Percentiles rank a stretch among this genome's conserved stretches.
phyloP scores from a whole-genome alignment of 2,113 vertebrate genomes.

The Monopterus albus region DNA sequence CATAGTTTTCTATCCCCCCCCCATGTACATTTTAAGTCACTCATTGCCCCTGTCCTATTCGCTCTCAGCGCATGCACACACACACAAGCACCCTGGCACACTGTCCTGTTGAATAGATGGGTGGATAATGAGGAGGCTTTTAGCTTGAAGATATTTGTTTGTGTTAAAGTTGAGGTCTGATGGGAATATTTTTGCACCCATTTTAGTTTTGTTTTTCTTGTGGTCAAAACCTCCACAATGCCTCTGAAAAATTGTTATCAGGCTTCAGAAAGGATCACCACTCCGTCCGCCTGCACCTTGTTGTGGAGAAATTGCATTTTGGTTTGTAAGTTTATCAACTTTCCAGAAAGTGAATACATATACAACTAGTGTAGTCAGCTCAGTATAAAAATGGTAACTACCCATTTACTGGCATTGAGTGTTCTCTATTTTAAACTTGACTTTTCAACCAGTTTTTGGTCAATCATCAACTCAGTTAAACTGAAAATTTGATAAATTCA shows the following conservation, averaged over 20 bases:
- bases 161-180: constrained; percentile 65
- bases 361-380: neutral
- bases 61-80: constrained; percentile 9
- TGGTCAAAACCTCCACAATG: constrained; percentile 43
- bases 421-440: neutral
- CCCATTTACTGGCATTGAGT: neutral
- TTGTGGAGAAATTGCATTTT: too few relatives aligned
- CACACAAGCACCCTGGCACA: neutral
- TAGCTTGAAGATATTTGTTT: constrained; percentile 57
- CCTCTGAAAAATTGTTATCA: constrained; percentile 4
- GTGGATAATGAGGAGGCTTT: constrained; percentile 62
- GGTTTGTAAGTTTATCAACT: neutral
- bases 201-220: constrained; percentile 61
- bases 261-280: constrained; percentile 11
- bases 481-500: neutral
- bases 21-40: constrained; percentile 23
- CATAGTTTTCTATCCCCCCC: constrained; percentile 73
- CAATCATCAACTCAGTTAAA: too few relatives aligned
- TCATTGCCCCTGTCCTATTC: constrained; percentile 5
- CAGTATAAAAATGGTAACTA: neutral
- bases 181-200: constrained; percentile 54
- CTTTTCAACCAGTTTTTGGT: neutral
- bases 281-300: too few relatives aligned
- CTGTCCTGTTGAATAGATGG: constrained; percentile 35
- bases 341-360: constrained; percentile 2